Conservation (phyloP, 2,888 invertebrate species). For the Agrypnus murinus region DNA sequence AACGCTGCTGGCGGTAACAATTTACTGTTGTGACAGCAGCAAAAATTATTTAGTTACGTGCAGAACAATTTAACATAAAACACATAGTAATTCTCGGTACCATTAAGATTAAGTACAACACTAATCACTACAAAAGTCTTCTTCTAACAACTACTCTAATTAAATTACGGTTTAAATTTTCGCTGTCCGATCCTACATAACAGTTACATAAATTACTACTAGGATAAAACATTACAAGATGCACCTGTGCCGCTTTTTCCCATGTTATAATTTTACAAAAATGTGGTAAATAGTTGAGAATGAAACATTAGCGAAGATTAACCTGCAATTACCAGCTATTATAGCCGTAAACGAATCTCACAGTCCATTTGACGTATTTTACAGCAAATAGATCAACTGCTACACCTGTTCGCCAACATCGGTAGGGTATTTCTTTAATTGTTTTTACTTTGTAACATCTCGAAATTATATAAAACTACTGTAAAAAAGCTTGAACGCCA, state of each 20-base stretch:
- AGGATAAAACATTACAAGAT: slow-evolving; percentile 52
- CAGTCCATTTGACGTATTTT: slow-evolving; percentile 62
- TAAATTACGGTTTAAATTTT: slow-evolving; percentile 48
- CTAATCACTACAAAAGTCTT: slow-evolving; percentile 32
- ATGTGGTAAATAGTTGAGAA: slow-evolving; percentile 67
- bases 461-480: slow-evolving; percentile 3
- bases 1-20: slow-evolving; percentile 32
- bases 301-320: slow-evolving; percentile 65
- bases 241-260: slow-evolving; percentile 62
- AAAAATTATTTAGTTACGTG: slow-evolving; percentile 24
- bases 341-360: slow-evolving; percentile 63
- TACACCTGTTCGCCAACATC: slow-evolving; percentile 55
- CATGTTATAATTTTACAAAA: slow-evolving; percentile 66
- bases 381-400: slow-evolving; percentile 63
- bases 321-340: slow-evolving; percentile 67
- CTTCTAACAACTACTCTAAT: slow-evolving; percentile 44
- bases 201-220: slow-evolving; percentile 57
- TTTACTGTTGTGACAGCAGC: slow-evolving; percentile 27
- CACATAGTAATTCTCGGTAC: slow-evolving; percentile 30
- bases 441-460: slow-evolving; percentile 30
- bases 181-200: slow-evolving; percentile 46
- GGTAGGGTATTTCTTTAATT: slow-evolving; percentile 41
- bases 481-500: slow-evolving; percentile 26
- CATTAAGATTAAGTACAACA: slow-evolving; percentile 35
- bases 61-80: slow-evolving; percentile 32